phyloP scores from a whole-genome alignment of 2,888 invertebrate species.

The Lampropteryx suffumata region DNA sequence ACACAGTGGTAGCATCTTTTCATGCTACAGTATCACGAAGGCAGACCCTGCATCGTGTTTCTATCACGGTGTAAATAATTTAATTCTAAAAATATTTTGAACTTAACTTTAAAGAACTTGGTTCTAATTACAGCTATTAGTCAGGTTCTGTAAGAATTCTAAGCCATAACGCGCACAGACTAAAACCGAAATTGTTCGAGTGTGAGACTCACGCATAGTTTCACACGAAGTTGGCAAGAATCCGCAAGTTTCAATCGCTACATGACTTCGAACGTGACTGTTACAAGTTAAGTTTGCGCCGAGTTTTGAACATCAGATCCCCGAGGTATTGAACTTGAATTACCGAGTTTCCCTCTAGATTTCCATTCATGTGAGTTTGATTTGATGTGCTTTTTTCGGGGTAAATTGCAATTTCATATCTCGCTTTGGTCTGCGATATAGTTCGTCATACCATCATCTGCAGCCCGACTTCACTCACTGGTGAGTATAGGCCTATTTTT shows the following conservation, averaged over 20 bases:
- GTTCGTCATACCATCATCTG: too few species aligned
- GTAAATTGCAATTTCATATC: background rate
- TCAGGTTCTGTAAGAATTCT: background rate
- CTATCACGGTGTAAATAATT: too few species aligned
- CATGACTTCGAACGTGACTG: conserved; percentile 28
- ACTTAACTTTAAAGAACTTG: too few species aligned
- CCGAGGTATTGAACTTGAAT: conserved; percentile 19
- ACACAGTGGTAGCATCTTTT: background rate
- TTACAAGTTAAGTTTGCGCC: conserved; percentile 22
- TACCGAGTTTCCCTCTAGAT: conserved; percentile 6
- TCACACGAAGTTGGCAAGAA: conserved; percentile 10
- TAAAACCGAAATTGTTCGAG: conserved; percentile 1
- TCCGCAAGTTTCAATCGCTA: conserved; percentile 22
- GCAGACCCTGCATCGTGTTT: too few species aligned
- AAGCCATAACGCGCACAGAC: background rate
- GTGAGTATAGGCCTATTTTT: too few species aligned
- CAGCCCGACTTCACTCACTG: too few species aligned
- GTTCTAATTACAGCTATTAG: too few species aligned
- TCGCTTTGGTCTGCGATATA: background rate
- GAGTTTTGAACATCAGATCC: conserved; percentile 15
- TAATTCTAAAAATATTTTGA: too few species aligned
- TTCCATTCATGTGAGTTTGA: conserved; percentile 17
- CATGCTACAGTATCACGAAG: background rate
- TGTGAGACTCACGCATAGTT: conserved; percentile 13
- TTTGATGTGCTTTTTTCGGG: conserved; percentile 4